Percentiles rank a stretch among this genome's conserved stretches.
Evolutionary conservation across 1,140 invertebrate genomes (phyloP).

Genomic region (Anadara kagoshimensis): DNA sequence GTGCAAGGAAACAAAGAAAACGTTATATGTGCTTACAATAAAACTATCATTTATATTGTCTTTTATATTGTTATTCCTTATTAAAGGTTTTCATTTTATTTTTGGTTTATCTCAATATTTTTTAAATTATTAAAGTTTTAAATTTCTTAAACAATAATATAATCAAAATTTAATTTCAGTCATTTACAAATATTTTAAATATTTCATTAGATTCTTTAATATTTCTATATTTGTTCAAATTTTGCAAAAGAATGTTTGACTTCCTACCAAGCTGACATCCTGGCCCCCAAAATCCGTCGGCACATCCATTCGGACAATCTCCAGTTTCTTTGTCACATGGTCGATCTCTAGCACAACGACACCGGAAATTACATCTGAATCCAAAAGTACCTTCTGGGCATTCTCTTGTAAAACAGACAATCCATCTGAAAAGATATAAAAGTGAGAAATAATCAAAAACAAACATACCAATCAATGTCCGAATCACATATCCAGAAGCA

Average conservation of each 20-base stretch:
- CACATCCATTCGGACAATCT: constrained; percentile 52
- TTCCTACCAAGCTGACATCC: constrained; percentile 66
- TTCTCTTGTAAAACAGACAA: constrained; percentile 32
- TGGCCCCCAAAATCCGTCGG: constrained; percentile 63
- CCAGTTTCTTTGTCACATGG: constrained; percentile 62
- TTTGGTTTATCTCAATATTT: not conserved
- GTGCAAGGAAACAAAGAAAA: too few relatives aligned
- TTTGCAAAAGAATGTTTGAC: too few relatives aligned
- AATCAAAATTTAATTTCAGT: not conserved
- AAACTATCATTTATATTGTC: not conserved
- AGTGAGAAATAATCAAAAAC: too few relatives aligned
- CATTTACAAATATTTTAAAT: not conserved
- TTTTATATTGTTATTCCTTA: not conserved
- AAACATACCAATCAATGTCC: too few relatives aligned
- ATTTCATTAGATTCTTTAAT: not conserved
- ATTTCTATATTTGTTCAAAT: not conserved
- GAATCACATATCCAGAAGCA: too few relatives aligned
- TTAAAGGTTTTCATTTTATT: too few relatives aligned
- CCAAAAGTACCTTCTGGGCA: constrained; percentile 63
- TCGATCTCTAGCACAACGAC: constrained; percentile 53
- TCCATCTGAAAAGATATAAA: too few relatives aligned
- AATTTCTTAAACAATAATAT: not conserved
- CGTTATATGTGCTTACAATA: too few relatives aligned
- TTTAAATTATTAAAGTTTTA: too few relatives aligned
- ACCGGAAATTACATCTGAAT: constrained; percentile 61